Conservation (phyloP, 2,888 invertebrate genomes). For the Xestia c-nigrum region DNA sequence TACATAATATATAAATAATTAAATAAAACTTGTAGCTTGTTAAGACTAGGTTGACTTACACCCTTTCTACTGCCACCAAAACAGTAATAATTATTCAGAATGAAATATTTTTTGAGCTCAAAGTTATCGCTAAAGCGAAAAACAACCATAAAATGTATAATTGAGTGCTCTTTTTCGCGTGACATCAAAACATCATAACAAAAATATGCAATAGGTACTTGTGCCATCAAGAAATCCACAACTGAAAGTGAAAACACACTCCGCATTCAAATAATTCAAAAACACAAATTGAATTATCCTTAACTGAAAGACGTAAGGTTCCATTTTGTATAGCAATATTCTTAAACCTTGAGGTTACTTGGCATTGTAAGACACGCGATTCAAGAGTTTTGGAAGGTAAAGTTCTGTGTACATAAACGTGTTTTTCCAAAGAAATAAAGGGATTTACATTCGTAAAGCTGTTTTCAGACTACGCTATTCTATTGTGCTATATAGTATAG, state of each 20-base stretch:
- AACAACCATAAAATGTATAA: neutral
- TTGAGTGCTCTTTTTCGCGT: constrained; percentile 32
- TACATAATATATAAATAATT: too few relatives aligned
- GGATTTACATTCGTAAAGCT: constrained; percentile 6
- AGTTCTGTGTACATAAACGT: constrained; percentile 58
- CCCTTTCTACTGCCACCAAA: neutral
- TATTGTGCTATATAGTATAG: too few relatives aligned
- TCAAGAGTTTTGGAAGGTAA: constrained; percentile 67
- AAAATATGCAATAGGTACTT: constrained; percentile 31
- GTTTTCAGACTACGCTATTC: too few relatives aligned
- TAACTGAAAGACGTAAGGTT: constrained; percentile 38
- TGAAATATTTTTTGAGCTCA: neutral
- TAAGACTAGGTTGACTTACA: neutral
- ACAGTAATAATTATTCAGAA: neutral
- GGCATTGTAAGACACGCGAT: constrained; percentile 72
- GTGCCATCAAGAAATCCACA: constrained; percentile 43
- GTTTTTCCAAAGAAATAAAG: constrained; percentile 58
- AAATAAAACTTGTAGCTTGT: too few relatives aligned
- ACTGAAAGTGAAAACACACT: constrained; percentile 45
- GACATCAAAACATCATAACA: constrained; percentile 27
- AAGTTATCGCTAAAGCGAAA: neutral
- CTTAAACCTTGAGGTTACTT: constrained; percentile 23
- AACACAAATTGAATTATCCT: constrained; percentile 49
- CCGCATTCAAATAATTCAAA: constrained; percentile 40
- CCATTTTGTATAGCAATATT: constrained; percentile 32